Base-by-base conservation (phyloP, 2,888 invertebrate species). In the Vandiemenella viatica region DNA sequence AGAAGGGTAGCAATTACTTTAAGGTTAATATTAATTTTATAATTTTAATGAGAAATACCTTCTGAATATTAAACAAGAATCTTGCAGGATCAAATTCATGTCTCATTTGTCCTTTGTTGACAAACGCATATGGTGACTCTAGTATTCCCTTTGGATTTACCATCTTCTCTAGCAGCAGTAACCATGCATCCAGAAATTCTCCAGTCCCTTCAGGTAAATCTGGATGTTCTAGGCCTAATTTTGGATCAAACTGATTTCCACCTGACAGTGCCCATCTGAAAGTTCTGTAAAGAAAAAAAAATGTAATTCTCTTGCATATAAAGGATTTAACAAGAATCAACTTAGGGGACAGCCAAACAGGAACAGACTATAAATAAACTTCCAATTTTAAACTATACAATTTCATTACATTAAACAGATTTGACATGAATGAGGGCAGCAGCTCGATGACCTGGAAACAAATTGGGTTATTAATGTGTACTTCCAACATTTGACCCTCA, bases 151-250 rank as follows among this genome's bases (percentile, higher is more conserved):
- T 82, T 0, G 87, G 84, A 66, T 87, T 88, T 0, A 84, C 82
- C 80, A 89, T 79, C 65, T 86, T 85, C 62, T 88, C 88, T 8
- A 88, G 68, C 1, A 88, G 67, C 66, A 82, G 76, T 4, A 89
- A 66, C 87, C 87, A 88, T 0, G 85, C 81, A 62, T 88, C 87
- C 13, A 88, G 65, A 58, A 87, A 87, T 63, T 88, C 87, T 1
- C 83, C 80, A 1, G 83, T 80, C 10, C 82, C 83, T 58, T 83
- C 83, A 19, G 83, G 82, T 44, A 82, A 67, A 56, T 78, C 74
- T 1, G 75, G 71, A 60, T 77, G 71, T 57, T 80, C 79, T 19
- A 78, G 61, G 10, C 76, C 77, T 45, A 74, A 71, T 10, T 71
- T 67, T 1, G 75, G 58, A 1, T 70, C 64, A 47, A 75, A 70